Percentiles rank a stretch among this genome's conserved stretches.
Evolutionary conservation across 2,113 vertebrate genomes (phyloP).

Genomic region (Arenaria interpres): DNA sequence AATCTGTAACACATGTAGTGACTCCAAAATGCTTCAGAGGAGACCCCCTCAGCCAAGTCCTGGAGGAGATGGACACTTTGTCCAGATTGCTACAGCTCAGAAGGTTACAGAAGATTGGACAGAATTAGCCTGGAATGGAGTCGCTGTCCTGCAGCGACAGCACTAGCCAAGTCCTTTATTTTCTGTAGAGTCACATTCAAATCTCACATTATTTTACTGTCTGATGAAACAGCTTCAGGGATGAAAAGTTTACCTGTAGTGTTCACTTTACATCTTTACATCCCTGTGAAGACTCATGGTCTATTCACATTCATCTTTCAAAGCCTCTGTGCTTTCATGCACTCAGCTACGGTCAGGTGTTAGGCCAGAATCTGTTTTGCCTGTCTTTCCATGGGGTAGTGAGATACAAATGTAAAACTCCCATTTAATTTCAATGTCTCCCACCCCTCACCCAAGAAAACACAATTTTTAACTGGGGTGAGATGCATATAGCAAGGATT

Average conservation of each 20-base stretch:
- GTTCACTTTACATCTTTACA: neutral
- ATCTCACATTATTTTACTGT: neutral
- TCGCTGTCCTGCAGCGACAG: neutral
- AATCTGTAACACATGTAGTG: neutral
- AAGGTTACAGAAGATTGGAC: neutral
- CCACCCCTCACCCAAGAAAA: neutral
- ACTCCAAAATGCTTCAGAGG: neutral
- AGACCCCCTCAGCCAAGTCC: neutral
- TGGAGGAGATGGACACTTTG: neutral
- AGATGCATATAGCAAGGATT: neutral
- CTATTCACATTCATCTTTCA: neutral
- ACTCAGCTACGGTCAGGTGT: neutral
- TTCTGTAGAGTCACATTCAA: neutral
- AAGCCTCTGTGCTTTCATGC: neutral
- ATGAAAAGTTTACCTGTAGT: neutral
- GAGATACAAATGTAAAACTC: neutral
- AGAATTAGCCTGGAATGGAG: neutral
- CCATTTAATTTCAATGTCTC: neutral
- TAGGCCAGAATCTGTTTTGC: neutral
- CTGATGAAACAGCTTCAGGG: neutral
- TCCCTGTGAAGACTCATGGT: neutral
- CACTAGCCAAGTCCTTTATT: neutral
- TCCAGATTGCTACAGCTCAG: neutral
- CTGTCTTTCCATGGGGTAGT: neutral
- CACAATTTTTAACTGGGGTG: neutral